These are phyloP conservation scores for Linnaemya vulpina DNA, from an alignment of 2,888 invertebrate species.

Conservation along the genomic window DNA sequence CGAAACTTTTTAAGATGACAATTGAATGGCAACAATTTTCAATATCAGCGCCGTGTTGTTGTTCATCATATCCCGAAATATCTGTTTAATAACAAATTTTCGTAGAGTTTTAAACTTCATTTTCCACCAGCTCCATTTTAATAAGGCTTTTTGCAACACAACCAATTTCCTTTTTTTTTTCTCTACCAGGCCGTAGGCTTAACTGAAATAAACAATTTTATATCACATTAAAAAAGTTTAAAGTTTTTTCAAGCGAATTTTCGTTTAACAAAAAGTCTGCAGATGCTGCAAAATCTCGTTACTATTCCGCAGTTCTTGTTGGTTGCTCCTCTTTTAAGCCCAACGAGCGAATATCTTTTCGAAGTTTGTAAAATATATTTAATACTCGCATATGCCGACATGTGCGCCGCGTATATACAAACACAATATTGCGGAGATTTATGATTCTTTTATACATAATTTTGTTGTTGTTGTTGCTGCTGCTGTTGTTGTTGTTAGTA, in stretches of 20 bases:
- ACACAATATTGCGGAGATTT: constrained; percentile 66
- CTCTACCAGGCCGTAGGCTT: constrained; percentile 46
- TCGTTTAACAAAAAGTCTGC: constrained; percentile 48
- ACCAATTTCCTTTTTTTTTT: background rate
- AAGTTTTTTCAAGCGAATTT: constrained; percentile 12
- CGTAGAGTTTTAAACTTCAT: too few relatives aligned
- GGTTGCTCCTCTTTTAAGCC: background rate
- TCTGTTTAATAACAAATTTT: background rate
- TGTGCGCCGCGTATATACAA: background rate
- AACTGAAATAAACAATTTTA: constrained; percentile 24
- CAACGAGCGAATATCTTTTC: constrained; percentile 47
- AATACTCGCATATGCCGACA: background rate
- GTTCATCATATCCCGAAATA: too few relatives aligned
- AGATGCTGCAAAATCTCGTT: constrained; percentile 67
- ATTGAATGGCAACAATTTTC: too few relatives aligned
- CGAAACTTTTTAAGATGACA: too few relatives aligned
- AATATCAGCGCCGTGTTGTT: too few relatives aligned
- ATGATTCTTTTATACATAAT: constrained; percentile 65
- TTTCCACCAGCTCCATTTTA: background rate
- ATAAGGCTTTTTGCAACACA: background rate
- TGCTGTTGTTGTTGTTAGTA: constrained; percentile 47
- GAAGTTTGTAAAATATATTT: constrained; percentile 44
- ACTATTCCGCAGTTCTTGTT: background rate
- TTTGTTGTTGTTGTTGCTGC: too few relatives aligned
- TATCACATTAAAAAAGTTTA: constrained; percentile 53